phyloP scores from a whole-genome alignment of 2,797 vertebrate species.

The Pseudomugil tenellus region DNA sequence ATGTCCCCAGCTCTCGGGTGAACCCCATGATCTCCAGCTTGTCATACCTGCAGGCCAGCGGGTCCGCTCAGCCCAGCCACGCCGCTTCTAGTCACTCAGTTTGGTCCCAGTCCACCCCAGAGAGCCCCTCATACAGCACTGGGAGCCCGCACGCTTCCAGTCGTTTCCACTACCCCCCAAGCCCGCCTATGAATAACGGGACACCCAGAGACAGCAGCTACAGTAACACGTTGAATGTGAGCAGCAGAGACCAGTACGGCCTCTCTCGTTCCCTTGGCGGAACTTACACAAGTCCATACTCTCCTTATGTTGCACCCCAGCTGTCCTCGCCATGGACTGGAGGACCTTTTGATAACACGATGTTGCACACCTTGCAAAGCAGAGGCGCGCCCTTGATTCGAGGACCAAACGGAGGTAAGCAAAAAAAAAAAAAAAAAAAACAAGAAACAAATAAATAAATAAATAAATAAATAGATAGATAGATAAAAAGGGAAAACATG shows the following conservation, averaged over 20 bases:
- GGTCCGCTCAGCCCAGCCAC: conserved; percentile 87
- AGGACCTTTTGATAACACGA: conserved; percentile 92
- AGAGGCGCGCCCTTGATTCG: conserved; percentile 89
- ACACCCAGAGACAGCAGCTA: conserved; percentile 87
- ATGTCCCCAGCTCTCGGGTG: conserved; percentile 93
- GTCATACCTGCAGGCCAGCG: conserved; percentile 89
- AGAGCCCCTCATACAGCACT: conserved; percentile 91
- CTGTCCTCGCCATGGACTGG: conserved; percentile 90
- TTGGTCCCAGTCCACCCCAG: conserved; percentile 91
- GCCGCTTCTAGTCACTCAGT: conserved; percentile 88
- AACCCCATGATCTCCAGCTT: conserved; percentile 93
- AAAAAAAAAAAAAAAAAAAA: not conserved
- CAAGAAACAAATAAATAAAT: no score
- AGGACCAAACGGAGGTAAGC: conserved; percentile 91
- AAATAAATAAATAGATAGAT: no score
- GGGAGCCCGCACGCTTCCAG: conserved; percentile 88
- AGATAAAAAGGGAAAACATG: not conserved
- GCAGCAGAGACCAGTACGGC: conserved; percentile 90
- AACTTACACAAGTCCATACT: conserved; percentile 90
- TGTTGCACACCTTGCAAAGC: conserved; percentile 94
- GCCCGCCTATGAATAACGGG: conserved; percentile 91
- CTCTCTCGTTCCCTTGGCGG: conserved; percentile 89
- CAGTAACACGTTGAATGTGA: conserved; percentile 83
- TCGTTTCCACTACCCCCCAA: conserved; percentile 93
- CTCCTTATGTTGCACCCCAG: conserved; percentile 90